Base-by-base conservation (phyloP, 2,797 vertebrate genomes). In the Stomatorhinus walkeri region DNA sequence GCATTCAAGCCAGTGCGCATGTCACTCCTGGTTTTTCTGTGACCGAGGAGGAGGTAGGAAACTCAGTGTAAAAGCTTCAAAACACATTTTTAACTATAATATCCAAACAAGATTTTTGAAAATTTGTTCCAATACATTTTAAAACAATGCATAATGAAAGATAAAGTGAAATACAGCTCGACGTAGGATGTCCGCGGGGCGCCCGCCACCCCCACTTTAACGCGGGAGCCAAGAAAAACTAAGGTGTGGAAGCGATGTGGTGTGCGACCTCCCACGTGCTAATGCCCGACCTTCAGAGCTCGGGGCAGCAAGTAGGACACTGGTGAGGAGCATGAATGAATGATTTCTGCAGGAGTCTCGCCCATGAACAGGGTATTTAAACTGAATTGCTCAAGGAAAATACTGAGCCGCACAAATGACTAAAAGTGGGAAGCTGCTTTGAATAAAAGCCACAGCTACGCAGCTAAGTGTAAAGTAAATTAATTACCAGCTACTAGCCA, bases 401-500 rank as follows among this genome's bases (percentile, higher is more conserved):
- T 79, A 79, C 72, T 40, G 72, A 79, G 72, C 36, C 43, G 16
- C 9, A 43, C 72, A 79, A 43, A 79, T n/a, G 36, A 43, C 14
- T 8, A 79, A 79, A 40, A 43, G 36, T 36, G 10, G 12, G 72
- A 43, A 43, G 72, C n/a, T 79, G 16, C 40, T 79, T 43, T 79
- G 19, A 79, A 79, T 79, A 79, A 79, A 43, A 43, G 72, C 16
- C 14, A 19, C 40, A 79, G 4, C 72, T 79, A 43, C 6, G 7
- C 72, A 79, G 72, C 6, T 79, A 79, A 43, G 16, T 43, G 72
- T 43, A 79, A 79, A 19, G 72, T 79, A 19, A 43, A 79, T 79
- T 79, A 79, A 79, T 79, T n/a, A 79, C 72, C 72, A 84, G 46
- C 46, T 84, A 51, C 1, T 48, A 85, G 84, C 84, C 84, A 85